A percentile compares a stretch with the other conserved stretches of the same genome.
Evolutionary conservation across 2,113 vertebrate genomes (phyloP).

Genomic region (Malaclemys terrapin): DNA sequence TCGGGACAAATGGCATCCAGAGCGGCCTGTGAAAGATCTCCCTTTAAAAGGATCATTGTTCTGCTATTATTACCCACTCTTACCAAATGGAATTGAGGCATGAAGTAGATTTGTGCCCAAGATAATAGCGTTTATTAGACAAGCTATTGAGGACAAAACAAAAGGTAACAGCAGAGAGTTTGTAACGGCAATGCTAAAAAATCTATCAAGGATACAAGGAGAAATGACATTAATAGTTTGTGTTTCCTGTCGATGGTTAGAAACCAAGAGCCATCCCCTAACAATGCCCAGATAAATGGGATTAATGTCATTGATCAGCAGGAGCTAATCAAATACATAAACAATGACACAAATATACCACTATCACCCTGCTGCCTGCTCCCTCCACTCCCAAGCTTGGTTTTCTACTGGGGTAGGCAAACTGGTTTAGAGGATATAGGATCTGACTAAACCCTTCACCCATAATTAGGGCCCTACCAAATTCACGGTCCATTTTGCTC

Average conservation of each 20-base stretch:
- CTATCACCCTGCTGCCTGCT: neutral
- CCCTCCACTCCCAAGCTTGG: neutral
- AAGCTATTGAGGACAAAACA: conserved; percentile 77
- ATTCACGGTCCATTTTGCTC: too few relatives aligned
- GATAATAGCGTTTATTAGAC: conserved; percentile 77
- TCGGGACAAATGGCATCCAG: neutral
- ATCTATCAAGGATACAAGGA: conserved; percentile 67
- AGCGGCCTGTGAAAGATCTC: conserved; percentile 43
- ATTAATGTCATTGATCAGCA: conserved; percentile 27
- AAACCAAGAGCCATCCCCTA: conserved; percentile 32
- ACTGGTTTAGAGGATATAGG: neutral
- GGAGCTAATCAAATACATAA: neutral
- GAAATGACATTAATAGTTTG: conserved; percentile 55
- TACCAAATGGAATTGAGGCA: conserved; percentile 68
- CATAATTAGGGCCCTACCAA: neutral
- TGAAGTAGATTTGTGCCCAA: conserved; percentile 75
- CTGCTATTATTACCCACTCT: conserved; percentile 54
- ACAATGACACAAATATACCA: neutral
- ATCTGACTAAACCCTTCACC: neutral
- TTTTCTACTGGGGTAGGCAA: neutral
- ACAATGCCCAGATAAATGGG: neutral
- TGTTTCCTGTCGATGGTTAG: conserved; percentile 48
- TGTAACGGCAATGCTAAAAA: conserved; percentile 26
- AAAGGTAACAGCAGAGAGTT: conserved; percentile 70
- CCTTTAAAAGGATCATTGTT: conserved; percentile 63